Percentiles rank a stretch among this genome's conserved stretches.
Evolutionary conservation across 2,888 invertebrate genomes (phyloP).

Genomic region (Folsomia manolachei): DNA sequence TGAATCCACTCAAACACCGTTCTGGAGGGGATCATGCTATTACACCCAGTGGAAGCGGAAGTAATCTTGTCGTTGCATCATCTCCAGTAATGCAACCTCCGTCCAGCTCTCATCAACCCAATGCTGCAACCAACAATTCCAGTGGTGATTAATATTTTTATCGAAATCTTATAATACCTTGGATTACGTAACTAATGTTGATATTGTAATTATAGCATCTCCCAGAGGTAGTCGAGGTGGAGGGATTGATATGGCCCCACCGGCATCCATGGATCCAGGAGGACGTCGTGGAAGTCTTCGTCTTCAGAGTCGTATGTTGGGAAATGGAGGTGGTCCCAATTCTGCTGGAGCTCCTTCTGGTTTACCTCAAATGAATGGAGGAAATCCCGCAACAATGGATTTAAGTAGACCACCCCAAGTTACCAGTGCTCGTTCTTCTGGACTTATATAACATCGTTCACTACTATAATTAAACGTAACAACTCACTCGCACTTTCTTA

Average conservation of each 20-base stretch:
- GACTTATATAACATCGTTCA: conserved; percentile 34
- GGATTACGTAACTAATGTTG: neutral
- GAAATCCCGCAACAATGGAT: conserved; percentile 33
- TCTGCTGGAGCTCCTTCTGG: conserved; percentile 29
- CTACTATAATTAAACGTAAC: neutral
- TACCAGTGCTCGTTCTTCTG: conserved; percentile 36
- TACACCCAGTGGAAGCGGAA: conserved; percentile 47
- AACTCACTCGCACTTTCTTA: conserved; percentile 13
- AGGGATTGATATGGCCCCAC: conserved; percentile 30
- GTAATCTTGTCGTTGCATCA: conserved; percentile 41
- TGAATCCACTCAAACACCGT: conserved; percentile 28
- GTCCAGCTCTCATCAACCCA: conserved; percentile 40
- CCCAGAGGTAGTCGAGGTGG: conserved; percentile 42
- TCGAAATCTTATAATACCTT: neutral
- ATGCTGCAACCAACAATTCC: conserved; percentile 38
- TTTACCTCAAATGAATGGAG: conserved; percentile 33
- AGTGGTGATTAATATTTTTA: conserved; percentile 29
- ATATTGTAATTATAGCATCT: conserved; percentile 29
- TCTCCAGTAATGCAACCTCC: conserved; percentile 41
- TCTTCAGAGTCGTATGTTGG: conserved; percentile 41
- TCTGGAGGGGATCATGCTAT: conserved; percentile 37
- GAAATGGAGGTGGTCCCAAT: conserved; percentile 36
- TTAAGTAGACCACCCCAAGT: conserved; percentile 33
- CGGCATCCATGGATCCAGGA: conserved; percentile 35
- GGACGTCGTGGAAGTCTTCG: conserved; percentile 46